Conservation (phyloP, 92 coral and sea anemone genomes). For the Zoanthus gigantus region DNA sequence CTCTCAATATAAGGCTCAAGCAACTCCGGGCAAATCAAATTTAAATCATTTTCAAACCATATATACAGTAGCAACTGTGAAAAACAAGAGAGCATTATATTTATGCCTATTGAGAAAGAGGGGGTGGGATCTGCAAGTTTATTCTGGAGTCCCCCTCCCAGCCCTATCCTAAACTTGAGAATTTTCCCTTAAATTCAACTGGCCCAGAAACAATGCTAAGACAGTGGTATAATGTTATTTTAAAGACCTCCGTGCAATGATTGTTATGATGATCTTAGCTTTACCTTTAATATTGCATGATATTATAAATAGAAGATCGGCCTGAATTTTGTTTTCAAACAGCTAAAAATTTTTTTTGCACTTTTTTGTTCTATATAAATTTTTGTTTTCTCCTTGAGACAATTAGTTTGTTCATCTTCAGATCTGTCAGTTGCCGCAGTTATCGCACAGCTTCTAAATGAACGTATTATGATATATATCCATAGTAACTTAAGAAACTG, state of each 20-base stretch:
- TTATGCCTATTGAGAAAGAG: background rate
- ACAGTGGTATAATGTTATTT: background rate
- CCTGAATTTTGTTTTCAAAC: background rate
- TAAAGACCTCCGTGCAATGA: background rate
- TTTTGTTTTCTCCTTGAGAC: background rate
- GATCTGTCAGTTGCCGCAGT: no score
- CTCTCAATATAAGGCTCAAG: background rate
- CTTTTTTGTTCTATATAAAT: background rate
- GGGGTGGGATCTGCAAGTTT: background rate
- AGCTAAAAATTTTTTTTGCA: background rate
- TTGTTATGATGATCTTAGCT: background rate
- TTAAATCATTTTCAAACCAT: background rate
- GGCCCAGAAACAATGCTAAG: slow-evolving; percentile 7
- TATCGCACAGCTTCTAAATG: no score
- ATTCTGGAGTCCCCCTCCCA: background rate
- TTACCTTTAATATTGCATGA: background rate
- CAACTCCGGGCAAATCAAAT: background rate
- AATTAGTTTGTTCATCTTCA: background rate
- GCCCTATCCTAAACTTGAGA: background rate
- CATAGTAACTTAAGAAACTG: no score
- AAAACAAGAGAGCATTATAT: background rate
- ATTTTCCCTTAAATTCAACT: background rate
- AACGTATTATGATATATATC: no score
- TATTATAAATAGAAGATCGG: background rate
- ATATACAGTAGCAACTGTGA: background rate